Evolutionary conservation across 2,797 vertebrate genomes (phyloP).

Genomic region (Eulemur coronatus): DNA sequence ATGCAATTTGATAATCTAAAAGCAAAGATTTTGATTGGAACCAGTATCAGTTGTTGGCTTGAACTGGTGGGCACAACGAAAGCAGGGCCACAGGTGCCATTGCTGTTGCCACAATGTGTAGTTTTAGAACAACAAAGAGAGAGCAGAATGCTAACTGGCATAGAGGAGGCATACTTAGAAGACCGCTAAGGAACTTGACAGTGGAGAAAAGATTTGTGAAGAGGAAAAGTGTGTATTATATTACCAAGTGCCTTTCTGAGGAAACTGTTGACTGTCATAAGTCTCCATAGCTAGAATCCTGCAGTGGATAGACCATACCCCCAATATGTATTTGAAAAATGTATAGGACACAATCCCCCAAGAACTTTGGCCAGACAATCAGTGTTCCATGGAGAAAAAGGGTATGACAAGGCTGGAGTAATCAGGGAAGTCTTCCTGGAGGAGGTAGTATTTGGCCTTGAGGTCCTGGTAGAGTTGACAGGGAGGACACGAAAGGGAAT

Average conservation of each 20-base stretch:
- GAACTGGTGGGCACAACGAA: background rate
- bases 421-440: background rate
- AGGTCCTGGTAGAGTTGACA: background rate
- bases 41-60: background rate
- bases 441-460: background rate
- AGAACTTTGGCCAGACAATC: background rate
- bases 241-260: background rate
- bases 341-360: background rate
- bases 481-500: background rate
- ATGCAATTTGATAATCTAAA: background rate
- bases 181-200: background rate
- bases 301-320: background rate
- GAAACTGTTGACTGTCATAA: background rate
- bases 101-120: background rate
- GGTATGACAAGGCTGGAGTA: background rate
- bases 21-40: conserved; percentile 19
- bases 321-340: background rate
- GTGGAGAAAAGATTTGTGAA: background rate
- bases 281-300: background rate
- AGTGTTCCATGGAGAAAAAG: background rate
- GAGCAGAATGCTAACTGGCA: background rate
- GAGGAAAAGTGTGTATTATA: background rate
- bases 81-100: background rate
- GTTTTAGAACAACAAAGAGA: conserved; percentile 17
- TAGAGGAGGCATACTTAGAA: background rate